Evolutionary conservation across 2,888 invertebrate species (phyloP), one percentile per base, ranked within the genome.

Genomic region (Hydroisotoma schaefferi): DNA sequence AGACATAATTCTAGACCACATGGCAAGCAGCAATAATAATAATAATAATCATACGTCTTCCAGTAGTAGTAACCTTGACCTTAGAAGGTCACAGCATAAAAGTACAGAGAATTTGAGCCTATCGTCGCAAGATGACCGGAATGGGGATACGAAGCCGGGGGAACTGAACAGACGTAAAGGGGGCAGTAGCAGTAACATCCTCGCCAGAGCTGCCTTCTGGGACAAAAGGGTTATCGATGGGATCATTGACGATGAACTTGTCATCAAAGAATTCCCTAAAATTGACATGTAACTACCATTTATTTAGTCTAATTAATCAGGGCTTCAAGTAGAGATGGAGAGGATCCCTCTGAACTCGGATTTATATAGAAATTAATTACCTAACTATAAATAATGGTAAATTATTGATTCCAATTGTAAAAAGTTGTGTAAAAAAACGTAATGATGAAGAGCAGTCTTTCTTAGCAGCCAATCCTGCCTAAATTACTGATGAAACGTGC

Each of bases 191-290:
- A 58, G 43, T 44, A 64, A 64, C 27, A 61, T 65, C 55, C 33
- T 59, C 12, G 65, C 66, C 15, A 63, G 73, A 40, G 74, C 75
- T 5, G 69, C 70, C 10, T 74, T 71, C 62, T 75, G 75, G 75
- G 73, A 75, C 49, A 64, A 72, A 18, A 56, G 74, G 46, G 74
- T 73, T 2, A 63, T 72, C 56, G 69, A 74, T 44, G 69, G 67
- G 6, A 65, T 73, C 6, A 53, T 72, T 29, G 71, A 72, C 44
- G 74, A 74, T 59, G 58, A 67, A 26, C 60, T 69, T n/a, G 71
- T 73, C 6, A 68, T 57, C 28, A 69, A 72, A 67, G 68, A 72
- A 23, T 74, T 74, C 61, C 73, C 74, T 20, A 61, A 59, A 49
- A 54, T 61, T 2, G 57, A 61, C 15, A 44, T 43, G 26, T 44